phyloP scores from a whole-genome alignment of 2,888 invertebrate species.

The Argynnis bischoffii region DNA sequence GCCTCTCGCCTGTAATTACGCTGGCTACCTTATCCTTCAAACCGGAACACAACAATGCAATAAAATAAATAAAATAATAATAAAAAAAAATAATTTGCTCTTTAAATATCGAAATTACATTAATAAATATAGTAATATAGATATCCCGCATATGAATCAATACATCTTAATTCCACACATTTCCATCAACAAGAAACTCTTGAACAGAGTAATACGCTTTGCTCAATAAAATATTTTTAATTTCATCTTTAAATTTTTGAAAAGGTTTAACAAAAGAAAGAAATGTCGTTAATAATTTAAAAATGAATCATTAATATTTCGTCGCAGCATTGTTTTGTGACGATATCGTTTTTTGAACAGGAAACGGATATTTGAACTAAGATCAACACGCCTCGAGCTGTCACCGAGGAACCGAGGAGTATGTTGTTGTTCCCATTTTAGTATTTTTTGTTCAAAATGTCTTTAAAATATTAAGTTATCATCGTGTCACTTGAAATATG shows the following conservation, averaged over 20 bases:
- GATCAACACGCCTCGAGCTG: conserved; percentile 42
- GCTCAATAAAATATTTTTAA: background rate
- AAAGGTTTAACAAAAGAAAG: background rate
- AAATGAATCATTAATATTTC: conserved; percentile 17
- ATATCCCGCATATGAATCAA: no score
- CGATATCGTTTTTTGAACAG: conserved; percentile 35
- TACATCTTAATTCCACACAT: no score
- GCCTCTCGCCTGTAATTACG: no score
- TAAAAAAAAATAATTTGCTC: no score
- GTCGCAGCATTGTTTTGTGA: conserved; percentile 32
- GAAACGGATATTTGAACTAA: conserved; percentile 42
- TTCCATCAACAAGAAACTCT: no score
- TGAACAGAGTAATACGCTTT: no score
- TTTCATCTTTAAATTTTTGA: no score
- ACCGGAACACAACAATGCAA: no score
- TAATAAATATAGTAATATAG: no score
- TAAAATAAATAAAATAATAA: no score
- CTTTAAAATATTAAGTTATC: conserved; percentile 25
- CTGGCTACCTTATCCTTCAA: no score
- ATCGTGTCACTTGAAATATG: conserved; percentile 11
- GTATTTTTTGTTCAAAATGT: conserved; percentile 18
- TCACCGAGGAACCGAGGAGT: conserved; percentile 27
- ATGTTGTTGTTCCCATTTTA: conserved; percentile 21
- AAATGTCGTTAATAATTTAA: conserved; percentile 2
- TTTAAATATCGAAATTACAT: no score